Percentiles rank a stretch among this genome's conserved stretches.
Evolutionary conservation across 2,888 invertebrate genomes (phyloP).

Genomic region (Drosophila dives): DNA sequence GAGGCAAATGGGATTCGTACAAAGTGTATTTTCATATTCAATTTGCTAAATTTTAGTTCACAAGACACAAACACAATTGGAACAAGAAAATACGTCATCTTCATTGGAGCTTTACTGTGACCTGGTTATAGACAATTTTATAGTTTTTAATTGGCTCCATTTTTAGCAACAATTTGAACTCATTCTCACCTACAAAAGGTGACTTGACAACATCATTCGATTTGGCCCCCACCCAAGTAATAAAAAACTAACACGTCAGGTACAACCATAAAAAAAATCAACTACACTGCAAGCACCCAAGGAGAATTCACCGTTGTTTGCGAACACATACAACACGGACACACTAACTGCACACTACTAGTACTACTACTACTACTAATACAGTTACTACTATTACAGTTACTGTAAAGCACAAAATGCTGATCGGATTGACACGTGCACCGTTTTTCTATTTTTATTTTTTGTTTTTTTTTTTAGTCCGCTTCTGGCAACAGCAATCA

Average conservation of each 20-base stretch:
- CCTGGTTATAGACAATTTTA: constrained; percentile 24
- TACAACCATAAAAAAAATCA: constrained; percentile 4
- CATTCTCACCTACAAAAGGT: constrained; percentile 35
- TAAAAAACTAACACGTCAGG: constrained; percentile 4
- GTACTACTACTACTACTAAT: constrained; percentile 1
- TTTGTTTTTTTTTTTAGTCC: constrained; percentile 22
- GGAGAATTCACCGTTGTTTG: constrained; percentile 7
- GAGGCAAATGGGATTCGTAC: neutral
- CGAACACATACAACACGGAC: constrained; percentile 3
- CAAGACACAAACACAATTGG: constrained; percentile 16
- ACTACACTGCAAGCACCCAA: constrained; percentile 34
- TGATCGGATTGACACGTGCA: constrained; percentile 48
- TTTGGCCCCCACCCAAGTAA: constrained; percentile 36
- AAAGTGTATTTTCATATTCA: neutral
- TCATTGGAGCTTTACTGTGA: constrained; percentile 18
- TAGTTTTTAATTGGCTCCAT: constrained; percentile 42
- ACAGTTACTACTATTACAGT: neutral
- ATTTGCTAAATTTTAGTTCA: constrained; percentile 5
- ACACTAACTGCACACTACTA: constrained; percentile 36
- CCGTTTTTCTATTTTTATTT: constrained; percentile 16
- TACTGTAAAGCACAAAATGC: constrained; percentile 42
- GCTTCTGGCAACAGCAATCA: constrained; percentile 59
- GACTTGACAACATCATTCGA: constrained; percentile 40
- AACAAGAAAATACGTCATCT: neutral
- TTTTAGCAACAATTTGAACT: constrained; percentile 24